These are phyloP conservation scores for Platanista minor DNA, from an alignment of 2,113 vertebrate genomes.

Conservation along the genomic window DNA sequence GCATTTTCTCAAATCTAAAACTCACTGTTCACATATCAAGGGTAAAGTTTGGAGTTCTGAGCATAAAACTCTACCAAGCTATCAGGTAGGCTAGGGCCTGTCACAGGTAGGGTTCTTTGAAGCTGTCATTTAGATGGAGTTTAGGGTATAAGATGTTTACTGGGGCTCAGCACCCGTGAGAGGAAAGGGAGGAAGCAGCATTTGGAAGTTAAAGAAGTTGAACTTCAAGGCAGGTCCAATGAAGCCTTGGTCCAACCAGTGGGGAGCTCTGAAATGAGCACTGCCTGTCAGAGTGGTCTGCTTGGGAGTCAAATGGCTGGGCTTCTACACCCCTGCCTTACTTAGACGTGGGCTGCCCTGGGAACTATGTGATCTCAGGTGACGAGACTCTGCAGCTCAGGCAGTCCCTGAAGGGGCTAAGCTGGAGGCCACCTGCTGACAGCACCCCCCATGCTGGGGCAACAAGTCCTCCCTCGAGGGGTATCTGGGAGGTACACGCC, in stretches of 20 bases:
- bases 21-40: neutral
- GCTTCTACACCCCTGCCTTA: neutral
- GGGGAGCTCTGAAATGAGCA: neutral
- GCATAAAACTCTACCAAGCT: neutral
- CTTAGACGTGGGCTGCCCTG: neutral
- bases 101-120: neutral
- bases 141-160: neutral
- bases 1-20: neutral
- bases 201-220: neutral
- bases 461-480: neutral
- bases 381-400: neutral
- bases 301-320: neutral
- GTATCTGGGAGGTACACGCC: rapidly evolving
- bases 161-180: neutral
- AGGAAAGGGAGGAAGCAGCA: neutral
- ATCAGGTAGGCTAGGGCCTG: too few relatives aligned
- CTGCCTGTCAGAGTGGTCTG: neutral
- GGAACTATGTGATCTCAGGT: neutral
- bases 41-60: neutral
- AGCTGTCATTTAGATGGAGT: neutral
- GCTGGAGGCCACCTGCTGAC: neutral
- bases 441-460: neutral
- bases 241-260: neutral
- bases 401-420: neutral
- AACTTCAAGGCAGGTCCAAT: neutral